These are phyloP conservation scores for Drosophila mercatorum DNA, from an alignment of 2,888 invertebrate genomes.

Conservation along the genomic window DNA sequence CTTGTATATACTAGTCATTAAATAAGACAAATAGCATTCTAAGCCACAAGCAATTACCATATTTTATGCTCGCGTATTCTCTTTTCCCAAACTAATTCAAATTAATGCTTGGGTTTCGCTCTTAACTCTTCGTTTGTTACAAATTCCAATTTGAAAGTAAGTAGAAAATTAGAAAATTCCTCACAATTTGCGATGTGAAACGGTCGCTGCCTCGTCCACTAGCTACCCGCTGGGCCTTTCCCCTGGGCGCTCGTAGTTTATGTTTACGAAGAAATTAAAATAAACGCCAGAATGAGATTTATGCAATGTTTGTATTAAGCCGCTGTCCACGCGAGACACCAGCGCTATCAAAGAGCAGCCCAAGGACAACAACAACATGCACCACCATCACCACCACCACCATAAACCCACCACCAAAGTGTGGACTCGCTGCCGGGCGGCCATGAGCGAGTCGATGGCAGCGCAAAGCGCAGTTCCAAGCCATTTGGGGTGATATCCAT, in stretches of 20 bases:
- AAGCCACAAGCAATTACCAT: background rate
- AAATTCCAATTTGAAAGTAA: constrained; percentile 35
- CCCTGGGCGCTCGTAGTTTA: constrained; percentile 79
- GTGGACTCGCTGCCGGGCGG: constrained; percentile 22
- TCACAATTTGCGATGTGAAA: constrained; percentile 40
- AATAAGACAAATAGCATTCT: background rate
- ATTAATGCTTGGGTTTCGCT: constrained; percentile 10
- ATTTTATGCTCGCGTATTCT: background rate
- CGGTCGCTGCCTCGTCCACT: constrained; percentile 20
- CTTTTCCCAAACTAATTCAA: background rate
- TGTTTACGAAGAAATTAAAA: constrained; percentile 82
- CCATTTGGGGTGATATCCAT: constrained; percentile 80
- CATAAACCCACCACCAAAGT: constrained; percentile 50
- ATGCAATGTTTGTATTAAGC: constrained; percentile 82
- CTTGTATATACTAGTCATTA: too few species aligned
- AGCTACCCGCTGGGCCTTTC: constrained; percentile 51
- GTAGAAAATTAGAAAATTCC: constrained; percentile 38
- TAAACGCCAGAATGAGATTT: constrained; percentile 82
- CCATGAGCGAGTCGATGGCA: constrained; percentile 44
- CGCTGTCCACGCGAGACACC: constrained; percentile 60
- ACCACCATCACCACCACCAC: constrained; percentile 4
- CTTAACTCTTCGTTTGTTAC: constrained; percentile 20
- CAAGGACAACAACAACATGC: constrained; percentile 23
- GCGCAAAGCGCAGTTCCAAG: constrained; percentile 55
- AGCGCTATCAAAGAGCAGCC: constrained; percentile 38